A percentile compares a stretch with the other conserved stretches of the same genome.
phyloP scores from a whole-genome alignment of 1,140 invertebrate genomes.

The Drosophila willistoni region DNA sequence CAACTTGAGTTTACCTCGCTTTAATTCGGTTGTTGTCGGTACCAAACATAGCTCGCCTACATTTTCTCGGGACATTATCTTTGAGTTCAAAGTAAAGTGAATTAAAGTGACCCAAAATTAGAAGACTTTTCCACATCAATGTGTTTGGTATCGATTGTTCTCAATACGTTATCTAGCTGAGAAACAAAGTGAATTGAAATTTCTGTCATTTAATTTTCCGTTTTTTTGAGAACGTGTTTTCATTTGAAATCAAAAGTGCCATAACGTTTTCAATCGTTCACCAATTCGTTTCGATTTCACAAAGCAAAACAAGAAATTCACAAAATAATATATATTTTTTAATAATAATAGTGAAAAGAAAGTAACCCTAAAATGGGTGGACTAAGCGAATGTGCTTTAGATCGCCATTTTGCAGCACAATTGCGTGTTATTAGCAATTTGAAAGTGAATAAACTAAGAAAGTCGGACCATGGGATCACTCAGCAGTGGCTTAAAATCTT shows the following conservation, averaged over 20 bases:
- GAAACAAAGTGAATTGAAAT: too few relatives aligned
- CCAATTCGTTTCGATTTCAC: too few relatives aligned
- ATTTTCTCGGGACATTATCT: too few relatives aligned
- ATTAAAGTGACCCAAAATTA: too few relatives aligned
- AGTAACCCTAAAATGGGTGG: constrained; percentile 32
- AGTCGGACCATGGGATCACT: constrained; percentile 22
- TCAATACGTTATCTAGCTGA: too few relatives aligned
- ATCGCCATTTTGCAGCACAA: constrained; percentile 53
- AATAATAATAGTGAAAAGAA: not conserved
- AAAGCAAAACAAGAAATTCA: not conserved
- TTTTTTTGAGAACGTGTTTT: not conserved
- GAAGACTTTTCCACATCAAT: too few relatives aligned
- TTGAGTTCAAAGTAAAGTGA: too few relatives aligned
- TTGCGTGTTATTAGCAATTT: constrained; percentile 33
- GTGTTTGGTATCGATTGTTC: too few relatives aligned
- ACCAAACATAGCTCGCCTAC: too few relatives aligned
- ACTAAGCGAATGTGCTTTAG: constrained; percentile 40
- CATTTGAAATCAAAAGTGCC: not conserved
- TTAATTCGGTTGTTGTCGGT: too few relatives aligned
- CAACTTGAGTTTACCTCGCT: too few relatives aligned
- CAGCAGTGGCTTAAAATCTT: constrained; percentile 51
- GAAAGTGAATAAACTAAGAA: constrained; percentile 14
- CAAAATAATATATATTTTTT: constrained; percentile 19
- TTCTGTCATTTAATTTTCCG: too few relatives aligned
- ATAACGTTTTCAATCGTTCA: not conserved